Conservation (phyloP, 2,113 vertebrate species). For the Procavia capensis region DNA sequence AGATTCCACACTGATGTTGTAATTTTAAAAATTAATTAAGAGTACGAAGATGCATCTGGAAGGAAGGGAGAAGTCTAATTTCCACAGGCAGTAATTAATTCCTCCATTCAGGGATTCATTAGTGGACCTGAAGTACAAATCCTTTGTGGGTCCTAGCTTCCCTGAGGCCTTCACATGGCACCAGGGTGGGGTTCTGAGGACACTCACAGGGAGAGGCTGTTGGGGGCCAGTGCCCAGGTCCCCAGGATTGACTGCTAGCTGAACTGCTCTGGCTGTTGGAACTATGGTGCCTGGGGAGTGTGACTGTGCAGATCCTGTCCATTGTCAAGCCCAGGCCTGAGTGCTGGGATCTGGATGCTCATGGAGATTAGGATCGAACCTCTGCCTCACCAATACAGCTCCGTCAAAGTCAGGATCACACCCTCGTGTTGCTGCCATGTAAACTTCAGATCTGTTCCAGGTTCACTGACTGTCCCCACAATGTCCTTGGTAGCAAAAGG, state of each 20-base stretch:
- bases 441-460: neutral
- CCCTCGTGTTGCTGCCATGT: neutral
- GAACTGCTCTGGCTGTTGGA: neutral
- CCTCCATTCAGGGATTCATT: slow-evolving; percentile 83
- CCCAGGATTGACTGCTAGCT: neutral
- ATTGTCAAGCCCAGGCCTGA: rapidly evolving
- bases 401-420: neutral
- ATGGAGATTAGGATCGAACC: rapidly evolving
- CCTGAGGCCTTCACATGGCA: neutral
- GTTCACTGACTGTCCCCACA: neutral
- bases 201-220: neutral
- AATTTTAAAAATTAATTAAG: slow-evolving; percentile 90
- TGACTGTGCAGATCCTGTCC: neutral
- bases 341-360: neutral
- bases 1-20: slow-evolving; percentile 80
- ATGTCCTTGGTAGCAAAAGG: neutral
- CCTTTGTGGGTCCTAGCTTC: slow-evolving; percentile 64
- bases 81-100: slow-evolving; percentile 87
- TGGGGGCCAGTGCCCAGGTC: neutral
- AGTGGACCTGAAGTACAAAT: slow-evolving; percentile 81
- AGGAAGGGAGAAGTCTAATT: slow-evolving; percentile 86
- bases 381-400: neutral
- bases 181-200: neutral
- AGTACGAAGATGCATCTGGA: slow-evolving; percentile 88
- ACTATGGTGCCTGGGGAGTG: rapidly evolving